Conservation (phyloP, 92 coral and sea anemone species). For the Siderastrea siderea region DNA sequence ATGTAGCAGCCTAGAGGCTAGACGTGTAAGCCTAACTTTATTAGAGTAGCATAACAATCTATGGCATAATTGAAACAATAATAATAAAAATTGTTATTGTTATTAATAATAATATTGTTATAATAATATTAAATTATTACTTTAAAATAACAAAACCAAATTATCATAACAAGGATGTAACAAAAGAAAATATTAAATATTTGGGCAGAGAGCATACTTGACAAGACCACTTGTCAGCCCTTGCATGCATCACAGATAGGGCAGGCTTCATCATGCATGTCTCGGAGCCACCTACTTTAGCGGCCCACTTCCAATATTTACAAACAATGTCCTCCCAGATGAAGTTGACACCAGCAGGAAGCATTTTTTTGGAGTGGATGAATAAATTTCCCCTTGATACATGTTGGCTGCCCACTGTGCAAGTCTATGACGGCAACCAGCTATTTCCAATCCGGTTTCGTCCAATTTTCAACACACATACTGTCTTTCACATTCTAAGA, state of each 20-base stretch:
- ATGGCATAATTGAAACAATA: no score
- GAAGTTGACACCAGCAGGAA: conserved; percentile 42
- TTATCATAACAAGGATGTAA: no score
- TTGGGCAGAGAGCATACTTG: not conserved
- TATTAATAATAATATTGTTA: no score
- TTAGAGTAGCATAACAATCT: no score
- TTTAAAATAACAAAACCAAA: not conserved
- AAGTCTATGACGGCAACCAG: conserved; percentile 67
- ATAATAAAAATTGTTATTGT: no score
- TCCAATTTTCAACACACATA: conserved; percentile 27
- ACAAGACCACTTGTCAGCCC: conserved; percentile 36
- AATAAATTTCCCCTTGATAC: conserved; percentile 67
- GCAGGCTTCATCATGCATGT: conserved; percentile 17
- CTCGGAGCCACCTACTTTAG: not conserved
- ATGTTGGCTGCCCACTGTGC: conserved; percentile 74
- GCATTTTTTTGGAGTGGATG: conserved; percentile 47
- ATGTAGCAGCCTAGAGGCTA: no score
- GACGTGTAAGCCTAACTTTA: no score
- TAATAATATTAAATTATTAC: no score
- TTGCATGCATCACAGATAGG: conserved; percentile 41
- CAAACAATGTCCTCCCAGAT: conserved; percentile 65
- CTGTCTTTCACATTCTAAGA: not conserved
- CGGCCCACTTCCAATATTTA: conserved; percentile 48
- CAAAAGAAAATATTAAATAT: not conserved
- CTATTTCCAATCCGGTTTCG: conserved; percentile 39